phyloP scores from a whole-genome alignment of 2,113 vertebrate species.

The Perccottus glenii region DNA sequence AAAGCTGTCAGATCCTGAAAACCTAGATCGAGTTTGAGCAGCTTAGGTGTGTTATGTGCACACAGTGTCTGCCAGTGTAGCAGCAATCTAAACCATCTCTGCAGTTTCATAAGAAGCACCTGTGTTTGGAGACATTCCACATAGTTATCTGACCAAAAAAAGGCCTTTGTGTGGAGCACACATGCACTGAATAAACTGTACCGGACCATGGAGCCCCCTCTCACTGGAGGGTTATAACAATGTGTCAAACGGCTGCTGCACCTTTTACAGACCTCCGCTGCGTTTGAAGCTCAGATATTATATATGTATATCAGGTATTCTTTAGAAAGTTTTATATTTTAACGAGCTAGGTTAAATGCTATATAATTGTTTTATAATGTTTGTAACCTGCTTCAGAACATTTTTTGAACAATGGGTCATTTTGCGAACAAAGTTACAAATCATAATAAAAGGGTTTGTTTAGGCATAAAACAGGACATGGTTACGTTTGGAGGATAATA shows the following conservation, averaged over 20 bases:
- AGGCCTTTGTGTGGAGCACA: slow-evolving; percentile 68
- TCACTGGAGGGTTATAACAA: slow-evolving; percentile 42
- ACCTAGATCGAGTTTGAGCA: slow-evolving; percentile 67
- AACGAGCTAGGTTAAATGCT: too few species aligned
- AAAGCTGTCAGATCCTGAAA: slow-evolving; percentile 64
- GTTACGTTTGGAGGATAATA: too few species aligned
- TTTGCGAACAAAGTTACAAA: too few species aligned
- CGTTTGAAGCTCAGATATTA: slow-evolving; percentile 10
- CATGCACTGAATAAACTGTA: slow-evolving; percentile 73
- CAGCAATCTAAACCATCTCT: slow-evolving; percentile 75
- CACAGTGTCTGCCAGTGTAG: slow-evolving; percentile 69
- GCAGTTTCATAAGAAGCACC: slow-evolving; percentile 80
- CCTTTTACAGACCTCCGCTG: slow-evolving; percentile 4
- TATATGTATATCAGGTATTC: too few species aligned
- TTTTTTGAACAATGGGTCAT: too few species aligned
- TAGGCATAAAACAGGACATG: too few species aligned
- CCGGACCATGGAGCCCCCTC: slow-evolving; percentile 59
- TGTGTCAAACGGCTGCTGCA: slow-evolving; percentile 31
- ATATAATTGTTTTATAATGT: too few species aligned
- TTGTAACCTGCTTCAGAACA: too few species aligned
- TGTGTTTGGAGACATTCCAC: slow-evolving; percentile 83
- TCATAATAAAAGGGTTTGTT: too few species aligned
- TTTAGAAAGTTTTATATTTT: not conserved
- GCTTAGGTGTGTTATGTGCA: slow-evolving; percentile 69
- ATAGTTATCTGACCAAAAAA: slow-evolving; percentile 72